Evolutionary conservation across 2,888 invertebrate species (phyloP), one percentile per base, ranked within the genome.

Genomic region (Laothoe populi): DNA sequence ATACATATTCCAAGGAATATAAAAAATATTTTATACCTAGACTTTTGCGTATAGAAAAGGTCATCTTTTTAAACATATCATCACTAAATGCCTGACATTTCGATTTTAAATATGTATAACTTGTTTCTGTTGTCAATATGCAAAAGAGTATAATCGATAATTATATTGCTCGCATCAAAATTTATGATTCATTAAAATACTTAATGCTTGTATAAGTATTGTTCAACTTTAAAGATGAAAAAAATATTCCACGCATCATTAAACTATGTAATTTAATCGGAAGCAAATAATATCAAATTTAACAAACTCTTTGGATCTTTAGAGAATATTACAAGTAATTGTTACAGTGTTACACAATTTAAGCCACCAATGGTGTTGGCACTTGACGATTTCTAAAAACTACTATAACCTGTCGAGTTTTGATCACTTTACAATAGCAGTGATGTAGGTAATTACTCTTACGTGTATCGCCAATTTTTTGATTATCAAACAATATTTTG

Each of bases 11-110:
- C 57, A 63, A 68, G 64, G 66, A 70, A 67, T 66, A 68, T 65
- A 58, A 64, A 70, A 67, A 63, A 65, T 66, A 69, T 69, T 69
- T 69, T 69, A 73, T 69, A 70, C 70, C 69, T 70, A 70, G 60
- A 60, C 67, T 61, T 61, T 60, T 62, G 61, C 19, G 35, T 26
- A 57, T 61, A 68, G 71, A 63, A 76, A 75, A 78, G 77, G 80
- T 81, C 80, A 80, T n/a, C 65, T 64, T 71, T 75, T 71, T 71
- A 70, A 67, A 63, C 62, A 59, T 57, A 23, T 8, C 60, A 42
- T 16, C 13, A 59, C 57, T 23, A 19, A 1, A 58, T 49, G 31
- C 69, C 70, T 81, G 81, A 76, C 78, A 78, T 82, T 82, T 77
- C 60, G 61, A 44, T 49, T 66, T 63, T 62, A 35, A 23, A 61